These are phyloP conservation scores for Aspidiotus destructor DNA, from an alignment of 2,888 invertebrate genomes.

Conservation along the genomic window DNA sequence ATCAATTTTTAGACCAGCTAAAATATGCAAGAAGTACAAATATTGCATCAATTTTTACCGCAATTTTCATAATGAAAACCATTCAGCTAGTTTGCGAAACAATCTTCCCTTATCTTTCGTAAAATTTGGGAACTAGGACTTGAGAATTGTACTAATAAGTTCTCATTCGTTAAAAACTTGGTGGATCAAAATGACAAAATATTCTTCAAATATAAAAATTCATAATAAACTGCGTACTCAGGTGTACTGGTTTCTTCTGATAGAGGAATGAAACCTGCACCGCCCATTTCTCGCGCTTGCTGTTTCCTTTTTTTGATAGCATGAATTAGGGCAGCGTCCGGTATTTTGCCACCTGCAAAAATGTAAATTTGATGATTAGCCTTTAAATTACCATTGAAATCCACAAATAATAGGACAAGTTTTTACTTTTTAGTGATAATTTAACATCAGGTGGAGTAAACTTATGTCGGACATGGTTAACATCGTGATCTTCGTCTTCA, in stretches of 20 bases:
- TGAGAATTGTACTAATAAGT: too few species aligned
- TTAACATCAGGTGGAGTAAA: constrained; percentile 62
- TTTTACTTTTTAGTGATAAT: constrained; percentile 62
- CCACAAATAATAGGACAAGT: constrained; percentile 11
- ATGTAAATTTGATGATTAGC: not conserved
- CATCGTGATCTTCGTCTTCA: constrained; percentile 51
- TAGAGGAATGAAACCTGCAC: constrained; percentile 49
- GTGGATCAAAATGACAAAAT: too few species aligned
- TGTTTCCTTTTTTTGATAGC: constrained; percentile 91
- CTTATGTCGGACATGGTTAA: constrained; percentile 42
- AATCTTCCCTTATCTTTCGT: too few species aligned
- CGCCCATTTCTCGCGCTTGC: constrained; percentile 73
- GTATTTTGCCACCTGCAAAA: constrained; percentile 63
- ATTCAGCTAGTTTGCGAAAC: too few species aligned
- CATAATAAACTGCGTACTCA: constrained; percentile 10
- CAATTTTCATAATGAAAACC: too few species aligned
- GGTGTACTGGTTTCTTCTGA: constrained; percentile 39
- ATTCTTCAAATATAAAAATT: too few species aligned
- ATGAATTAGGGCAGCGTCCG: constrained; percentile 96
- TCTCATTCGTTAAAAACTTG: too few species aligned
- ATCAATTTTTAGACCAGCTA: too few species aligned
- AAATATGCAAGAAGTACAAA: too few species aligned
- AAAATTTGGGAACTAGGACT: too few species aligned
- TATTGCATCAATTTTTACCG: too few species aligned
- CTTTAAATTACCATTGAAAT: too few species aligned